phyloP scores from a whole-genome alignment of 2,113 vertebrate species.

The Triplophysa tibetana region DNA sequence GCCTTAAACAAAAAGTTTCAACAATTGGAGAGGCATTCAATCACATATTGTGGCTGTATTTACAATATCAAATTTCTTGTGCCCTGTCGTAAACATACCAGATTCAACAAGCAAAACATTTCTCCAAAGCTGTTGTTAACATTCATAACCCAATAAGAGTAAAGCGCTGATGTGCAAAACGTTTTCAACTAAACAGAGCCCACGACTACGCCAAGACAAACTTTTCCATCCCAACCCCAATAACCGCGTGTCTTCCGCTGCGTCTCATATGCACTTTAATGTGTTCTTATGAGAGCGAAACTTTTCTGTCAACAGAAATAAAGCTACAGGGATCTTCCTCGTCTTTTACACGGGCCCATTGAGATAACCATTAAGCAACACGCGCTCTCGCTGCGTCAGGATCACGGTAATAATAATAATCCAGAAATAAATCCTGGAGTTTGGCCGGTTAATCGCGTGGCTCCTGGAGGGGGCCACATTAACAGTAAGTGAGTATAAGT shows the following conservation, averaged over 20 bases:
- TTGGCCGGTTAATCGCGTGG: constrained; percentile 75
- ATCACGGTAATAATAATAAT: constrained; percentile 66
- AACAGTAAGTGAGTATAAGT: constrained; percentile 76
- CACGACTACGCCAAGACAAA: not conserved
- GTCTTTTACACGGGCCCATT: constrained; percentile 71
- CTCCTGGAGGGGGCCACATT: constrained; percentile 69
- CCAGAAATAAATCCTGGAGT: constrained; percentile 68
- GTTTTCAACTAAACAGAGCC: constrained; percentile 6
- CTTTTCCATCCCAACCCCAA: constrained; percentile 29
- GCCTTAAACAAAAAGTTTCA: not conserved
- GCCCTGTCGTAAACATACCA: not conserved
- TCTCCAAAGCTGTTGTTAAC: not conserved
- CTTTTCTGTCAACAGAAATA: constrained; percentile 67
- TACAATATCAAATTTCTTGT: not conserved
- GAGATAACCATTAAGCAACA: constrained; percentile 82
- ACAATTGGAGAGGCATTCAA: not conserved
- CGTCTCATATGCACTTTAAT: constrained; percentile 20
- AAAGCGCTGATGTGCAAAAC: constrained; percentile 16
- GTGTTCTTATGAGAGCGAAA: constrained; percentile 23
- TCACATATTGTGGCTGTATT: not conserved
- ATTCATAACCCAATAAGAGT: not conserved
- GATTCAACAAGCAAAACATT: not conserved
- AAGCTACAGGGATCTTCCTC: constrained; percentile 65
- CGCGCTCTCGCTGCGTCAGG: constrained; percentile 63
- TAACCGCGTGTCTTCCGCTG: not conserved